phyloP scores from a whole-genome alignment of 2,113 vertebrate genomes.

The Synchiropus splendidus region DNA sequence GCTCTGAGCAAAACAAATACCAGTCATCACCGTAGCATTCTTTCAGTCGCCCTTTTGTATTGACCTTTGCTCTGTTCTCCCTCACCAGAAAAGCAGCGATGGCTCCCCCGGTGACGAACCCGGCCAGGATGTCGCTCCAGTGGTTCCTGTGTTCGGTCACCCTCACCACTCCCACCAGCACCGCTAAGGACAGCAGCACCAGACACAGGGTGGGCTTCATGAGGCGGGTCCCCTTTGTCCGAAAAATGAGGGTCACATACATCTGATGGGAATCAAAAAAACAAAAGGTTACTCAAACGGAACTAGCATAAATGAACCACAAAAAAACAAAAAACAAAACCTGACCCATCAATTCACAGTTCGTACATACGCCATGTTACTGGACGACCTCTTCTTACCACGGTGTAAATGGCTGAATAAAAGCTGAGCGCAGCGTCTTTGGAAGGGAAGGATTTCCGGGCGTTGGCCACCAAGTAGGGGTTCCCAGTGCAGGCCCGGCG shows the following conservation, averaged over 20 bases:
- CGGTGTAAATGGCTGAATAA: conserved; percentile 82
- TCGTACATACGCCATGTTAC: too few relatives aligned
- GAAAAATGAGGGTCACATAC: conserved; percentile 82
- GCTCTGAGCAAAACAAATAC: too few relatives aligned
- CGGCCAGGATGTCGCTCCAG: conserved; percentile 82
- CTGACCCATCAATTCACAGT: too few relatives aligned
- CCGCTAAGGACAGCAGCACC: conserved; percentile 75
- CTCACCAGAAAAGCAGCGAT: conserved; percentile 83
- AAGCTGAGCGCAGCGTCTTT: conserved; percentile 83
- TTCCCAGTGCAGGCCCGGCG: conserved; percentile 76
- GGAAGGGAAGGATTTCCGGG: conserved; percentile 83
- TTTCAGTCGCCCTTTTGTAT: too few relatives aligned
- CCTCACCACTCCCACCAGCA: conserved; percentile 80
- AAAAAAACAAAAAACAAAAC: too few relatives aligned
- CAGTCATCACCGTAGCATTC: too few relatives aligned
- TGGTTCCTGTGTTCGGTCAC: conserved; percentile 86
- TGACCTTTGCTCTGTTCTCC: not conserved
- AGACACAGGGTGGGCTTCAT: conserved; percentile 81
- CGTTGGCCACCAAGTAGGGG: conserved; percentile 73
- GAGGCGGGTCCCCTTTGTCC: conserved; percentile 80
- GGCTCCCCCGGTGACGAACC: conserved; percentile 77
- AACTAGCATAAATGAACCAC: not conserved
- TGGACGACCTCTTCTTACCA: too few relatives aligned
- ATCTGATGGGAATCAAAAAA: conserved; percentile 63
- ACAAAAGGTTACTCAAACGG: too few relatives aligned